These are phyloP conservation scores for Gnatocerus cornutus DNA, from an alignment of 2,888 invertebrate genomes.

Conservation along the genomic window DNA sequence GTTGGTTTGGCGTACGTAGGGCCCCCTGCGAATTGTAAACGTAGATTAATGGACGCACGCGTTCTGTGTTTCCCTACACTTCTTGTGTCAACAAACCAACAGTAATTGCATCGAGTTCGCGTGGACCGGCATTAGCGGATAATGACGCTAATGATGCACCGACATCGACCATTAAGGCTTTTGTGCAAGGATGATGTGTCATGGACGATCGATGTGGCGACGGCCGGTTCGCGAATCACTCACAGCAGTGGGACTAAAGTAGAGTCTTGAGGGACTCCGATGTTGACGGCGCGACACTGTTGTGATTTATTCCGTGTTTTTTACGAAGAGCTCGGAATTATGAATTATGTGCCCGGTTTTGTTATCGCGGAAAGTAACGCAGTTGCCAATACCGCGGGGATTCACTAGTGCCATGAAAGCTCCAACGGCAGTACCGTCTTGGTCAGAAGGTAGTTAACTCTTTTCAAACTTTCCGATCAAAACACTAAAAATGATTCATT, in stretches of 20 bases:
- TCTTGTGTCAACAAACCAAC: slow-evolving; percentile 47
- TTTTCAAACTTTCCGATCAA: too few relatives aligned
- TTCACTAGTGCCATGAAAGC: neutral
- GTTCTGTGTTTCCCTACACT: slow-evolving; percentile 17
- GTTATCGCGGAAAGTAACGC: neutral
- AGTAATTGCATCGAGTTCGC: slow-evolving; percentile 47
- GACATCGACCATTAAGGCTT: slow-evolving; percentile 26
- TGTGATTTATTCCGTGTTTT: slow-evolving; percentile 1
- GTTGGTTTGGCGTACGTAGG: slow-evolving; percentile 37
- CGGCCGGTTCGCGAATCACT: slow-evolving; percentile 10
- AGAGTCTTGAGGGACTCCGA: neutral
- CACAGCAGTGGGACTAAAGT: neutral
- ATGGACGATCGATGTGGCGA: slow-evolving; percentile 1
- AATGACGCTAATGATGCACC: slow-evolving; percentile 46
- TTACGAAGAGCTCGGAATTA: neutral
- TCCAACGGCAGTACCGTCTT: too few relatives aligned
- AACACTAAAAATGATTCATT: too few relatives aligned
- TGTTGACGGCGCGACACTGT: neutral
- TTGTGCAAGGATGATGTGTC: slow-evolving; percentile 23
- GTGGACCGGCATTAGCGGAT: slow-evolving; percentile 41
- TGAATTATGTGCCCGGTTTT: neutral
- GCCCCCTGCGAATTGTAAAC: slow-evolving; percentile 51
- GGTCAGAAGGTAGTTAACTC: too few relatives aligned
- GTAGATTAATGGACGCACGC: slow-evolving; percentile 50
- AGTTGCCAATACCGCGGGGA: neutral